Evolutionary conservation across 2,797 vertebrate genomes (phyloP).

Genomic region (Hyperoplus lanceolatus): DNA sequence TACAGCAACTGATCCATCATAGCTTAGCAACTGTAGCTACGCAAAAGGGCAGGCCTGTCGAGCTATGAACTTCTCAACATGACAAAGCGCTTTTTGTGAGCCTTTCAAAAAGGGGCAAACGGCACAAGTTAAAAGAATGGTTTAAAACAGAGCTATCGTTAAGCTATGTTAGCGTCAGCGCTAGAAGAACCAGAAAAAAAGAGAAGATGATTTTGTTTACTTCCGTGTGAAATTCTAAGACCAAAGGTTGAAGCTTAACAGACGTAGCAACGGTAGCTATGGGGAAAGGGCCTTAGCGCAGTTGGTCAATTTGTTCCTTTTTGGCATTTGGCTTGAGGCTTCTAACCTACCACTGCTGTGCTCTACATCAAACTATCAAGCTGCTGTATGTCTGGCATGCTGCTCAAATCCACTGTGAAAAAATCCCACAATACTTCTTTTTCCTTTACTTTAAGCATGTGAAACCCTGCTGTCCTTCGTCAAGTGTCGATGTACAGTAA

Average conservation of each 20-base stretch:
- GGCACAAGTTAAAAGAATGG: too few relatives aligned
- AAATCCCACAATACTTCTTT: constrained; percentile 4
- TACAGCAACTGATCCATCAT: neutral
- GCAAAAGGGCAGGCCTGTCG: neutral
- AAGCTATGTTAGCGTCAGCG: neutral
- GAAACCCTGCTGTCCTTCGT: constrained; percentile 27
- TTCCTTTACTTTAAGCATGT: constrained; percentile 14
- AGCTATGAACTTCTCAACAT: neutral
- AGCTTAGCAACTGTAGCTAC: neutral
- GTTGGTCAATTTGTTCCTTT: constrained; percentile 13
- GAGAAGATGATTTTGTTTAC: neutral
- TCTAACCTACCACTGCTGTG: constrained; percentile 5
- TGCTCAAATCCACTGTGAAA: constrained; percentile 28
- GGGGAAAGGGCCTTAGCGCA: neutral
- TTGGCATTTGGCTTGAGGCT: constrained; percentile 9
- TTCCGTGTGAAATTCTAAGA: neutral
- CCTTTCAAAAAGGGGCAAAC: neutral
- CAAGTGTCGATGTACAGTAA: constrained; percentile 7
- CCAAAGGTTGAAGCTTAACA: neutral
- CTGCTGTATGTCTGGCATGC: constrained; percentile 35
- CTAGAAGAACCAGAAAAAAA: neutral
- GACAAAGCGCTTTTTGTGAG: neutral
- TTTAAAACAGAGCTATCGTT: neutral
- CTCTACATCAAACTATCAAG: neutral
- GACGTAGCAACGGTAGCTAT: neutral